Conservation (phyloP, 1,140 invertebrate species). For the Homarus americanus region DNA sequence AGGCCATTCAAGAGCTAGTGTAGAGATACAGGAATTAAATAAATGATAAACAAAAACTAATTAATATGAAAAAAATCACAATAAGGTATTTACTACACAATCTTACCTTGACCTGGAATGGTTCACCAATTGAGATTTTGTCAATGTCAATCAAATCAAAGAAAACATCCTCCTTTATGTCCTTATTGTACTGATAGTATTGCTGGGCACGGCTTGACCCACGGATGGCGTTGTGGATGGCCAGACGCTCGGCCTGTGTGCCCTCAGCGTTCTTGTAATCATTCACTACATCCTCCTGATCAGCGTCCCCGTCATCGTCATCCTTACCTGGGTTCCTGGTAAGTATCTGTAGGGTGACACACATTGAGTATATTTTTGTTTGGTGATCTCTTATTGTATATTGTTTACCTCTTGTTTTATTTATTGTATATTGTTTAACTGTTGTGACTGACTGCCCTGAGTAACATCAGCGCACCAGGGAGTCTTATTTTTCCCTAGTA, state of each 20-base stretch:
- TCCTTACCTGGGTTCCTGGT: conserved; percentile 87
- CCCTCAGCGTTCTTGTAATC: conserved; percentile 84
- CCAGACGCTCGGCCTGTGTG: conserved; percentile 83
- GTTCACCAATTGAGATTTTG: conserved; percentile 84
- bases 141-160: conserved; percentile 86
- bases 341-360: conserved; percentile 85
- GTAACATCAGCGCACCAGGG: no score
- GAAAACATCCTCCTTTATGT: conserved; percentile 82
- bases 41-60: not conserved
- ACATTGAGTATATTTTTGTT: no score
- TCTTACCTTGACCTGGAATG: conserved; percentile 83
- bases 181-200: conserved; percentile 82
- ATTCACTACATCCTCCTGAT: conserved; percentile 85
- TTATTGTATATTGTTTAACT: no score
- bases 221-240: conserved; percentile 84
- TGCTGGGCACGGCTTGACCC: conserved; percentile 83
- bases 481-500: no score
- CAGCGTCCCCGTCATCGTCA: conserved; percentile 84
- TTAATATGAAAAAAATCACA: not conserved
- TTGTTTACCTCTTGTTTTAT: no score
- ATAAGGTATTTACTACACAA: no score
- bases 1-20: no score
- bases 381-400: no score
- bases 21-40: no score
- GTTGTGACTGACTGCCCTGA: no score